Evolutionary conservation across 1,140 invertebrate genomes (phyloP), one percentile per base, ranked within the genome.

Genomic region (Brachionus koreanus): DNA sequence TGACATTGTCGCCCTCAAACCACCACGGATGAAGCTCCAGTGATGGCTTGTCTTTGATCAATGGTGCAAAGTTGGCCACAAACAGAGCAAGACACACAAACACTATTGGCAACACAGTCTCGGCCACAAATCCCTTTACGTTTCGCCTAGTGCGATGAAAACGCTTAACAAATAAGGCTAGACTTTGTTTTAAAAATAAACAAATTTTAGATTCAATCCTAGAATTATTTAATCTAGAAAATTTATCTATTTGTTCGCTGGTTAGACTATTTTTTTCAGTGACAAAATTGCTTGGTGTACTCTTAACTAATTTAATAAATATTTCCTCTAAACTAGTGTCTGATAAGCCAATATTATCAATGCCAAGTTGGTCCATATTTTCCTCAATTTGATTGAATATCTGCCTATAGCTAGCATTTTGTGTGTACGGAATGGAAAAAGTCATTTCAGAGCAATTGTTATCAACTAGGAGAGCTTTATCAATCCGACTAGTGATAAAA

Each of bases 31-130:
- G 87, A 29, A 89, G 84, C 81, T 90, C 88, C 49, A 90, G 83
- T 5, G 89, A 85, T 13, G 89, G 89, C 83, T 89, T 85, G 74
- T 88, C 86, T 13, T 84, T 74, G 12, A 87, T 84, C 6, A 88
- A 85, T 6, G 90, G 89, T 16, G 85, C 82, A 29, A 89, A 87
- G 69, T 88, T 83, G 0, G 89, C 85, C 49, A 90, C 87, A 10
- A 89, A 76, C 86, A 88, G 86, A 23, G 90, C 89, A 63, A 90
- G 69, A 61, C 89, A 87, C 12, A 91, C 86, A 84, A 91, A 90
- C 0, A 87, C 83, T 19, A 91, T 89, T 9, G 91, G 91, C 10
- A 91, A 85, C 61, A 92, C 86, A 75, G 92, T 90, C 88, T 91
- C 90, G 85, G 88, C 89, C 75, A 91, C 85, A 82, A 91, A 87